A percentile compares a stretch with the other conserved stretches of the same genome.
Conservation (phyloP, 2,888 invertebrate species). For the Erebia ligea region DNA sequence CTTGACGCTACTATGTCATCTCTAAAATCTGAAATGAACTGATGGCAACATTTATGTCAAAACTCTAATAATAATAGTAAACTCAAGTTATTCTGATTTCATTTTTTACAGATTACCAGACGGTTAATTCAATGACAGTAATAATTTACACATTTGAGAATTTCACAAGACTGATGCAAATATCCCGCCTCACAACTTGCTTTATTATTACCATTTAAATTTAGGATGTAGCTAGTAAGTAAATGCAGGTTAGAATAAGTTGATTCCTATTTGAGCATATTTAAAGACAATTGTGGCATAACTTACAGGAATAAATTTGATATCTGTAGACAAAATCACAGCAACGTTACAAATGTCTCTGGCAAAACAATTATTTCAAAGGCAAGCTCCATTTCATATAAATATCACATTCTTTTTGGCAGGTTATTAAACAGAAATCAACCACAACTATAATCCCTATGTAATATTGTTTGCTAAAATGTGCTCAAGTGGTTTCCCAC, state of each 20-base stretch:
- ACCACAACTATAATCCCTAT: background rate
- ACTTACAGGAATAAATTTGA: background rate
- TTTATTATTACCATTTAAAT: conserved; percentile 83
- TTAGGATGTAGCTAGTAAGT: conserved; percentile 74
- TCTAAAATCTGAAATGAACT: conserved; percentile 79
- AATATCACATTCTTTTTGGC: background rate
- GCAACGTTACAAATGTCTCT: background rate
- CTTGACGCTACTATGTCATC: conserved; percentile 78
- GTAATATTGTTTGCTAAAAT: conserved; percentile 43
- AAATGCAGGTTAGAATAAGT: conserved; percentile 66
- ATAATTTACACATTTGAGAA: conserved; percentile 80
- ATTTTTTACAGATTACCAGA: conserved; percentile 78
- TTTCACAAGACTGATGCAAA: conserved; percentile 84
- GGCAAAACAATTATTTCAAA: background rate
- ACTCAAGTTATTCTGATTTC: conserved; percentile 46
- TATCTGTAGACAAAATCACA: background rate
- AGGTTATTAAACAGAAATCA: background rate
- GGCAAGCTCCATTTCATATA: background rate
- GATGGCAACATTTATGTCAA: conserved; percentile 51
- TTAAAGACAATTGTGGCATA: conserved; percentile 36
- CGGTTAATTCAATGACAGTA: conserved; percentile 74
- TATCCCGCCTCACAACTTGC: conserved; percentile 84
- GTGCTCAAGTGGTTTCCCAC: conserved; percentile 62
- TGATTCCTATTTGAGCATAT: conserved; percentile 63
- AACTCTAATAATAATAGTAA: conserved; percentile 37